Percentiles rank a stretch among this genome's conserved stretches.
phyloP scores from a whole-genome alignment of 2,113 vertebrate species.

The Malurus cyaneus region DNA sequence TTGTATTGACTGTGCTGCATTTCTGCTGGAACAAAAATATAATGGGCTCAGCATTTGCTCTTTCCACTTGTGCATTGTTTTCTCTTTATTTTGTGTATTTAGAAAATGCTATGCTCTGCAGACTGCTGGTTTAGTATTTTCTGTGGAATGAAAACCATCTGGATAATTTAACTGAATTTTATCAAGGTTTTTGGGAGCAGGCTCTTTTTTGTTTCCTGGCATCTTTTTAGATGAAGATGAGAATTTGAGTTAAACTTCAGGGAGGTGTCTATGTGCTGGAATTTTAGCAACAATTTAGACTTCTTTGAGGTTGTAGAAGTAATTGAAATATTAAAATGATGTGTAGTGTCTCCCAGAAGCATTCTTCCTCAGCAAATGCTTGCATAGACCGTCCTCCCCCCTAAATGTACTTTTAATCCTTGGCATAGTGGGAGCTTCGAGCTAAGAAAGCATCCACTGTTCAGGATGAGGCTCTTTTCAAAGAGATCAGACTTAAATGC shows the following conservation, averaged over 20 bases:
- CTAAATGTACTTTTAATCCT: neutral
- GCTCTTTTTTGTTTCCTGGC: constrained; percentile 19
- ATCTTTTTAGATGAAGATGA: neutral
- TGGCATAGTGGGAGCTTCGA: neutral
- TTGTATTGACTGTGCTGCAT: constrained; percentile 18
- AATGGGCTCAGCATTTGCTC: constrained; percentile 51
- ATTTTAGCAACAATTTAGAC: neutral
- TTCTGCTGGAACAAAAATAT: constrained; percentile 61
- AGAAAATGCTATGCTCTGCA: constrained; percentile 47
- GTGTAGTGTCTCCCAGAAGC: neutral
- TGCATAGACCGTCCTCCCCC: neutral
- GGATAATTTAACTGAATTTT: constrained; percentile 55
- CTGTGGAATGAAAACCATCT: constrained; percentile 67
- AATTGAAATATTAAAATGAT: neutral
- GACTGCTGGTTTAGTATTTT: constrained; percentile 57
- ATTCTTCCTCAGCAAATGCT: neutral
- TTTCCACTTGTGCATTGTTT: constrained; percentile 65
- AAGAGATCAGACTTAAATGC: neutral
- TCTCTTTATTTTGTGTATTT: constrained; percentile 66
- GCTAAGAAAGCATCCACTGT: neutral
- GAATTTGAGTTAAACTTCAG: neutral
- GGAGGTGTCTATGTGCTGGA: neutral
- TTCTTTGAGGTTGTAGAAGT: neutral
- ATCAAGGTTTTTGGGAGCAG: neutral
- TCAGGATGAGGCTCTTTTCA: neutral